A percentile compares a stretch with the other conserved stretches of the same genome.
Evolutionary conservation across 2,888 invertebrate genomes (phyloP).

Genomic region (Cantharis flavilabris): DNA sequence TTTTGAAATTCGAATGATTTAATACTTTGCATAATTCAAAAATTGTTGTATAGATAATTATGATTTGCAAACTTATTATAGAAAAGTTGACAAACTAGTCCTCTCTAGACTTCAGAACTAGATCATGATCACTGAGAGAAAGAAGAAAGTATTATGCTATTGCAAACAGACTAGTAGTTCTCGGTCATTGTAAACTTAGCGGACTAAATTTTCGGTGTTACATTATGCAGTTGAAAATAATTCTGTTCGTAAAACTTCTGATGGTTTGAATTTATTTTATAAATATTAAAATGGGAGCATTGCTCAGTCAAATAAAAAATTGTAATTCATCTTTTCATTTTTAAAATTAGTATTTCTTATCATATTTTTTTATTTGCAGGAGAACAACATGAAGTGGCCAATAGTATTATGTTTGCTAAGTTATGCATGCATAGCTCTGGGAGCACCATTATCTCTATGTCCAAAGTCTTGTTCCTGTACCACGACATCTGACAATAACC

Average conservation of each 20-base stretch:
- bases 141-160: neutral
- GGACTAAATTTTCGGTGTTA: neutral
- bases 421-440: slow-evolving; percentile 29
- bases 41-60: neutral
- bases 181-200: neutral
- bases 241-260: neutral
- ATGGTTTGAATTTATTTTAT: neutral
- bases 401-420: neutral
- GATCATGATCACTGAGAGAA: neutral
- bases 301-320: neutral
- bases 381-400: slow-evolving; percentile 3
- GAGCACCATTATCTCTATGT: slow-evolving; percentile 53
- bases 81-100: neutral
- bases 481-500: slow-evolving; percentile 68
- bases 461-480: slow-evolving; percentile 63
- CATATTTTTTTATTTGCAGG: neutral
- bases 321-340: neutral
- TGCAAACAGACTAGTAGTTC: neutral
- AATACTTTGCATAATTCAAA: neutral
- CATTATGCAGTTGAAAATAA: neutral
- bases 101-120: neutral
- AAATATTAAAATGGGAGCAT: neutral
- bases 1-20: neutral
- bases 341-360: neutral
- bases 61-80: neutral